phyloP scores from a whole-genome alignment of 2,113 vertebrate species.

The Cyanistes caeruleus region DNA sequence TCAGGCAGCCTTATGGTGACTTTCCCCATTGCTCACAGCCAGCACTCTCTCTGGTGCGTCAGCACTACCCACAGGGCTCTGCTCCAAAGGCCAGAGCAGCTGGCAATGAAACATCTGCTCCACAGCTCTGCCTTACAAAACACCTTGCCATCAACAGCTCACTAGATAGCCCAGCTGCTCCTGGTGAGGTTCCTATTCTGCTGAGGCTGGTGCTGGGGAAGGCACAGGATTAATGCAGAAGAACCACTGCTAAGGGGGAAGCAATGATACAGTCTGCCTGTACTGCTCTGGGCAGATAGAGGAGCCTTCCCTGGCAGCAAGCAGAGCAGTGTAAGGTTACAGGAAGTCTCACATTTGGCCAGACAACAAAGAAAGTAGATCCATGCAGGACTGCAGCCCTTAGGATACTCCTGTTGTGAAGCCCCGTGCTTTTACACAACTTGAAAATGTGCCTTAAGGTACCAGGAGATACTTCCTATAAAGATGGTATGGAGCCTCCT shows the following conservation, averaged over 20 bases:
- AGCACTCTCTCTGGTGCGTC: neutral
- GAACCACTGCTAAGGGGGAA: neutral
- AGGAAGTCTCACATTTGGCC: neutral
- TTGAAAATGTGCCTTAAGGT: neutral
- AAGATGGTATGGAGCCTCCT: neutral
- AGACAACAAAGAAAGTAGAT: neutral
- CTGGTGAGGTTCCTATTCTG: neutral
- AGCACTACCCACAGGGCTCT: neutral
- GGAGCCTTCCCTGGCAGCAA: neutral
- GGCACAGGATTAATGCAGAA: neutral
- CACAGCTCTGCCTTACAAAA: neutral
- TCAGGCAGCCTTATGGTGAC: neutral
- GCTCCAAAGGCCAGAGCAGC: neutral
- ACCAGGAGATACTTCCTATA: neutral
- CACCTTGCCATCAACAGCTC: neutral
- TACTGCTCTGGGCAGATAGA: neutral
- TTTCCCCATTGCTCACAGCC: neutral
- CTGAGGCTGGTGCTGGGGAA: neutral
- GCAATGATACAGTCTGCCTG: neutral
- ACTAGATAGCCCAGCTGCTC: neutral
- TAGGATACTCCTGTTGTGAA: neutral
- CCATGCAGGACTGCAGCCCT: neutral
- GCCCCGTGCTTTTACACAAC: fast-evolving
- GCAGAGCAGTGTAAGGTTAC: neutral
- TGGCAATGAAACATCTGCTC: neutral